Evolutionary conservation across 2,797 vertebrate genomes (phyloP).

Genomic region (Pempheris klunzingeri): DNA sequence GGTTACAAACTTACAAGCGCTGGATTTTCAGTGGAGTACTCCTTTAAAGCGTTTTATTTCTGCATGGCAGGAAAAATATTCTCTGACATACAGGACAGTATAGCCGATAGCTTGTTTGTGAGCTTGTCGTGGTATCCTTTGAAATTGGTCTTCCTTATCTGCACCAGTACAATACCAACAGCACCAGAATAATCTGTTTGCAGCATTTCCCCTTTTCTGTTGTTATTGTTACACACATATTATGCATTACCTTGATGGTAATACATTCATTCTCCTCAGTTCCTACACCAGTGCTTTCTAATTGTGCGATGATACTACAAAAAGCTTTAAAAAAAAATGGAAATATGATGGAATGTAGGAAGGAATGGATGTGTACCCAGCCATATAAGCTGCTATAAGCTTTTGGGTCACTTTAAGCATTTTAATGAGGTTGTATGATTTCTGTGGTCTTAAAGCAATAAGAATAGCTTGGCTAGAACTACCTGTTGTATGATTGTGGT

Average conservation of each 20-base stretch:
- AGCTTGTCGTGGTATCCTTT: background rate
- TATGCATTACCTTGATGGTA: background rate
- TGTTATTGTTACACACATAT: background rate
- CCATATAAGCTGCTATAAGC: constrained; percentile 24
- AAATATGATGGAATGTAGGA: constrained; percentile 10
- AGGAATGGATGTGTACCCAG: constrained; percentile 4
- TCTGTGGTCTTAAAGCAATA: constrained; percentile 18
- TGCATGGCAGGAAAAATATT: background rate
- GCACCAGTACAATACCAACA: background rate
- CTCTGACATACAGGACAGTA: background rate
- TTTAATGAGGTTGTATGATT: constrained; percentile 3
- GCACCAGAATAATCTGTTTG: background rate
- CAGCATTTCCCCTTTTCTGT: background rate
- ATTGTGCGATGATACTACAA: background rate
- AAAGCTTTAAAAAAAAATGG: constrained; percentile 13
- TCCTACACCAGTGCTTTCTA: background rate
- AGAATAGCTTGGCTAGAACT: constrained; percentile 26
- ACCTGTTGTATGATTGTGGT: constrained; percentile 30
- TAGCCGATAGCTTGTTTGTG: background rate
- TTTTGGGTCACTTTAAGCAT: constrained; percentile 1
- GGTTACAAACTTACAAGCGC: too few species aligned
- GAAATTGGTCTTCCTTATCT: background rate
- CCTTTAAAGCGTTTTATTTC: background rate
- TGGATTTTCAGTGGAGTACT: background rate
- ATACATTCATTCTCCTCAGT: background rate